These are phyloP conservation scores for Melipona bicolor DNA, from an alignment of 2,888 invertebrate species.

Conservation along the genomic window DNA sequence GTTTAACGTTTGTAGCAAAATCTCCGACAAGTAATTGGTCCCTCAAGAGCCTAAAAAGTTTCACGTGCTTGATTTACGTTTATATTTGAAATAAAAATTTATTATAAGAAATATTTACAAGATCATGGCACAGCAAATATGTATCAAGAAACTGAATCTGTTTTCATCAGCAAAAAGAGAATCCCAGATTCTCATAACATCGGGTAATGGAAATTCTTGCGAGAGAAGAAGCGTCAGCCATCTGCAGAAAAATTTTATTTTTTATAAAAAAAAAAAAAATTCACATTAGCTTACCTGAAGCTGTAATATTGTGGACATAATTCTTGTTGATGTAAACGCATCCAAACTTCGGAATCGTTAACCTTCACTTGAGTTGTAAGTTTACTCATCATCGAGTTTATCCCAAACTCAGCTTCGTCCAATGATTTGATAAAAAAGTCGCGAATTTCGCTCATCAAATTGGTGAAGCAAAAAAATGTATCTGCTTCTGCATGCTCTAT, in stretches of 20 bases:
- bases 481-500: constrained; percentile 97
- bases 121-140: constrained; percentile 98
- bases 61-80: constrained; percentile 2
- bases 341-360: constrained; percentile 92
- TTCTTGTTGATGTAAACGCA: constrained; percentile 92
- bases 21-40: constrained; percentile 94
- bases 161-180: constrained; percentile 95
- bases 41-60: constrained; percentile 89
- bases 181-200: constrained; percentile 99
- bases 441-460: constrained; percentile 98
- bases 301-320: constrained; percentile 98
- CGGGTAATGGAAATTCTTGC: constrained; percentile 98
- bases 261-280: neutral
- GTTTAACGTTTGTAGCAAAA: constrained; percentile 96
- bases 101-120: constrained; percentile 88
- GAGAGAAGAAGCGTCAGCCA: constrained; percentile 98
- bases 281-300: constrained; percentile 88
- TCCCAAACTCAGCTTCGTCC: constrained; percentile 96
- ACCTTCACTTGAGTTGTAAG: constrained; percentile 91
- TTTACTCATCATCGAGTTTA: constrained; percentile 94
- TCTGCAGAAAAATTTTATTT: constrained; percentile 84
- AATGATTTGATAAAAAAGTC: constrained; percentile 98
- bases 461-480: constrained; percentile 99
- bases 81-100: no score
- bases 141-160: constrained; percentile 95